phyloP scores from a whole-genome alignment of 2,113 vertebrate genomes.

The Cinclus cinclus region DNA sequence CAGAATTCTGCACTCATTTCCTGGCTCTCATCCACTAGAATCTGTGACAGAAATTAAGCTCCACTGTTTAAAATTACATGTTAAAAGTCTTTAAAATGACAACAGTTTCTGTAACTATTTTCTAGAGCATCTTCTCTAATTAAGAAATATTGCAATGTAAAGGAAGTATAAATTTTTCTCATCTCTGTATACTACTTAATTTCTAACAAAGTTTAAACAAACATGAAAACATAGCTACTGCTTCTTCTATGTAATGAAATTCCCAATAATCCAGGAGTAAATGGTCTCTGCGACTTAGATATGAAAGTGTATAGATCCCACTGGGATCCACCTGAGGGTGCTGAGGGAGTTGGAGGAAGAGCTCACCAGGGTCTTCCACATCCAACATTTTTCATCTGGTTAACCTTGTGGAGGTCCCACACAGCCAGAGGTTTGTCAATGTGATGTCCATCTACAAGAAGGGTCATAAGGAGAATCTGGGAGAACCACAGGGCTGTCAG shows the following conservation, averaged over 20 bases:
- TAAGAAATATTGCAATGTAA: not conserved
- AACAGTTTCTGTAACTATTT: not conserved
- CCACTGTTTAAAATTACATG: not conserved
- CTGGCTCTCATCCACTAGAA: not conserved
- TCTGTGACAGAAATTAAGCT: not conserved
- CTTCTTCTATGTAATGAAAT: not conserved
- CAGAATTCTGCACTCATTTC: not conserved
- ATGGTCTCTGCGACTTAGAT: not conserved
- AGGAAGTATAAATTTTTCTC: not conserved
- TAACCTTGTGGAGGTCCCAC: not conserved
- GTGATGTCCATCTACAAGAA: not conserved
- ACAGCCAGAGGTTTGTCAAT: not conserved
- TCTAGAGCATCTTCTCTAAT: not conserved
- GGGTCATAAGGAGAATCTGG: not conserved
- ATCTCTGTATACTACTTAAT: not conserved
- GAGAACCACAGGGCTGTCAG: not conserved
- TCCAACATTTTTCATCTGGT: not conserved
- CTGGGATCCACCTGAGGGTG: not conserved
- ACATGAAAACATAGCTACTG: not conserved
- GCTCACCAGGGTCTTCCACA: not conserved
- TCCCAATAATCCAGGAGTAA: not conserved
- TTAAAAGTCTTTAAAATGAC: not conserved
- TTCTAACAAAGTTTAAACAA: not conserved
- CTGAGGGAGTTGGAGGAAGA: not conserved
- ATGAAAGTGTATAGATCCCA: not conserved